Evolutionary conservation across 2,888 invertebrate species (phyloP), one percentile per base, ranked within the genome.

Genomic region (Lepetodrilus schrolli): DNA sequence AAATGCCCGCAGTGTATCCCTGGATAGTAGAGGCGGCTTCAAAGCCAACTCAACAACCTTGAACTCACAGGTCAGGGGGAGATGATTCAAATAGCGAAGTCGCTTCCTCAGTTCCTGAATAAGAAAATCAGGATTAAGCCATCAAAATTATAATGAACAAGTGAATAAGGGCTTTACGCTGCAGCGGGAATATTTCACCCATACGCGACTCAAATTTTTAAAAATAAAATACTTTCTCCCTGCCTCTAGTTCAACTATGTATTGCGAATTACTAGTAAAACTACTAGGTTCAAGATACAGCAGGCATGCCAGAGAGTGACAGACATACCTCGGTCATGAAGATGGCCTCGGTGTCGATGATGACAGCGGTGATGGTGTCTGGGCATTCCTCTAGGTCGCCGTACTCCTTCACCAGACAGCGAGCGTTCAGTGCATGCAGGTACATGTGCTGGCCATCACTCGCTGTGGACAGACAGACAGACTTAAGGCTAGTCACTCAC

Each of bases 371-470:
- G 70, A 98, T 93, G 1, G 92, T 86, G 21, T 83, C 80, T 91
- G 98, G 98, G 71, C 95, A 95, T 72, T 93, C 92, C 74, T 95
- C 94, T 74, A 98, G 85, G 91, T 93, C 93, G 5, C 96, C 96
- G 92, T 96, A 97, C 74, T 95, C 94, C 74, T 94, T 93, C 86
- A 95, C 95, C 83, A 99, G 90, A 93, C 98, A 95, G 76, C 95
- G 94, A 7, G 96, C 95, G 90, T 98, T 98, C 84, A 98, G 91
- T 13, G 96, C 94, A 91, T 97, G 95, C 77, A 98, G 92, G 90
- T 96, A 99, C 72, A 98, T 93, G 89, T 96, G 95, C 90, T 97
- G 97, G 0, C 98, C 98, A 90, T 97, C 96, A 50, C 93, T 93
- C 80, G 96, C 96, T 95, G 90, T 82, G 74, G 77, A 69, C 66